Percentiles rank a stretch among this genome's conserved stretches.
These are phyloP conservation scores for Cotesia chilonis DNA, from an alignment of 1,140 invertebrate genomes.

Conservation along the genomic window DNA sequence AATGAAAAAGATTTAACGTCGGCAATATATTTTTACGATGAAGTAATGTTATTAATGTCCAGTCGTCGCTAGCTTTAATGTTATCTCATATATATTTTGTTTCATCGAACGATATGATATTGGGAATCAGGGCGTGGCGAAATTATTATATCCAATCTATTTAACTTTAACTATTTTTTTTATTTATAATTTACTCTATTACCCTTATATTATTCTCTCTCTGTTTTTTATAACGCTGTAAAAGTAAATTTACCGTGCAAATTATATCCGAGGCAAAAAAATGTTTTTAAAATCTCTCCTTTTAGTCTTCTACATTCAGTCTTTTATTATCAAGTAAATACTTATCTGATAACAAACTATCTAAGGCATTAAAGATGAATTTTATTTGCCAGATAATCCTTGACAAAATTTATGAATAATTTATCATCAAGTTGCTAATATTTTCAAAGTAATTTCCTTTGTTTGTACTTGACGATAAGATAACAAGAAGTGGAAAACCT, in stretches of 20 bases:
- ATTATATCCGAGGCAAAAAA: too few relatives aligned
- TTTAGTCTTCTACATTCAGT: too few relatives aligned
- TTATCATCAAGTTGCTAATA: conserved; percentile 3
- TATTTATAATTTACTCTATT: not conserved
- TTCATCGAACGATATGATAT: not conserved
- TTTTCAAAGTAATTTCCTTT: not conserved
- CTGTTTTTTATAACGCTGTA: too few relatives aligned
- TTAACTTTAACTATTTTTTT: not conserved
- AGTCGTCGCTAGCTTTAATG: not conserved
- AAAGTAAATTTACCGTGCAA: too few relatives aligned
- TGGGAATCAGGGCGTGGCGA: conserved; percentile 18
- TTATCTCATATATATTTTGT: not conserved
- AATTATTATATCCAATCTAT: conserved; percentile 3
- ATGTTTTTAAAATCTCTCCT: too few relatives aligned
- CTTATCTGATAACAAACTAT: too few relatives aligned
- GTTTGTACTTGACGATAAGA: conserved; percentile 19
- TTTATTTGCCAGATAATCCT: not conserved
- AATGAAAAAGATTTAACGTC: not conserved
- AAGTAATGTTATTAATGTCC: too few relatives aligned
- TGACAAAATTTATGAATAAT: not conserved
- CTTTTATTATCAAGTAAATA: too few relatives aligned
- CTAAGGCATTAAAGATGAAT: not conserved
- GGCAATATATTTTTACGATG: too few relatives aligned
- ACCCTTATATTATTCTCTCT: not conserved
- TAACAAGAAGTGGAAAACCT: conserved; percentile 3